phyloP scores from a whole-genome alignment of 2,113 vertebrate genomes.

The Emydocephalus ijimae region DNA sequence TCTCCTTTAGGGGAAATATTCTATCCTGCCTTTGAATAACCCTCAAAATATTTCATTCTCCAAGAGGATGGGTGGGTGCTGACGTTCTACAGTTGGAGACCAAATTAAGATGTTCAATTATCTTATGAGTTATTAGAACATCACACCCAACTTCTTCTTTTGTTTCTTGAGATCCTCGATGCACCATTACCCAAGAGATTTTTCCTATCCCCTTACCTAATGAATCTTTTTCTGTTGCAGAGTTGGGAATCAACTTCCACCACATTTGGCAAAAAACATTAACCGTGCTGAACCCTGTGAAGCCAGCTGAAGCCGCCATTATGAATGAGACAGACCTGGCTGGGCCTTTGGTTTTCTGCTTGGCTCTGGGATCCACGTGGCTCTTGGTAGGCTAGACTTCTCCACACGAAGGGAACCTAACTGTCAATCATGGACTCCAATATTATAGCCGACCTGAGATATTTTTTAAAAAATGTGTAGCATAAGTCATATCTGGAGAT shows the following conservation, averaged over 20 bases:
- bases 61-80: too few species aligned
- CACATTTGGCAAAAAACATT: constrained; percentile 91
- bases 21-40: too few species aligned
- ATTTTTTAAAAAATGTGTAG: fast-evolving
- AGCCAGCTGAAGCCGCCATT: constrained; percentile 87
- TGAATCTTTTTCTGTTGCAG: constrained; percentile 62
- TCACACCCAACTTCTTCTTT: neutral
- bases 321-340: constrained; percentile 89
- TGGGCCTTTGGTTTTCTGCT: constrained; percentile 80
- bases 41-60: too few species aligned
- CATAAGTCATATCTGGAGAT: neutral
- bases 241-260: constrained; percentile 89
- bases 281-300: constrained; percentile 85
- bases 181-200: neutral
- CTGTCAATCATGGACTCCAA: neutral
- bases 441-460: neutral
- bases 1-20: too few species aligned
- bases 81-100: neutral
- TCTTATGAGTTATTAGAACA: neutral
- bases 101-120: constrained; percentile 4
- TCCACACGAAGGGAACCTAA: neutral
- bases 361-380: constrained; percentile 77
- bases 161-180: neutral
- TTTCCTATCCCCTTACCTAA: neutral
- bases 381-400: constrained; percentile 73